Conservation (phyloP, 2,888 invertebrate genomes). For the Cenopis cana region DNA sequence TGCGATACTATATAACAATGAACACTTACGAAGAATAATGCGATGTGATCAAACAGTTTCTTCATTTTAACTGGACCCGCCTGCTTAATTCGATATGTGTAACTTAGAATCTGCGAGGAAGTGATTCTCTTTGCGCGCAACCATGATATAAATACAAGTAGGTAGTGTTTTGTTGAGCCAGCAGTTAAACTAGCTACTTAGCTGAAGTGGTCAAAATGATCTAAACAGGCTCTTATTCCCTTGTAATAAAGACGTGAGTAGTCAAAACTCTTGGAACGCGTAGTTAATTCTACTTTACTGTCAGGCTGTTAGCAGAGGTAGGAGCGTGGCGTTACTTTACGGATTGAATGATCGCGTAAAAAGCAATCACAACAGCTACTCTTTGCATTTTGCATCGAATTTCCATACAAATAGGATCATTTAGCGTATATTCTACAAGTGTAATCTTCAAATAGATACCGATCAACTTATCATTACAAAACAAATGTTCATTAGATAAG, state of each 20-base stretch:
- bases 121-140: too few species aligned
- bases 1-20: not conserved
- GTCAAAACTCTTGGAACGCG: too few species aligned
- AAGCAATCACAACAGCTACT: not conserved
- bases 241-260: too few species aligned
- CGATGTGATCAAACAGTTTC: not conserved
- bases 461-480: constrained; percentile 21
- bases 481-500: constrained; percentile 24
- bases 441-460: constrained; percentile 1
- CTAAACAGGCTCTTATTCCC: too few species aligned
- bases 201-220: too few species aligned
- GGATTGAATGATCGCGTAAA: not conserved
- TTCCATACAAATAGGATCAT: not conserved
- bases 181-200: too few species aligned
- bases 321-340: not conserved
- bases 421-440: not conserved
- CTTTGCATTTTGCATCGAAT: not conserved
- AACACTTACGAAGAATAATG: constrained; percentile 1
- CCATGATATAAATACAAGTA: too few species aligned
- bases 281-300: not conserved
- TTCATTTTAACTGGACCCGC: not conserved
- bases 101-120: too few species aligned
- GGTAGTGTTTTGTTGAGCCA: too few species aligned
- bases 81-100: too few species aligned
- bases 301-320: not conserved